phyloP scores from a whole-genome alignment of 2,888 invertebrate species.

The Tachina grossa region DNA sequence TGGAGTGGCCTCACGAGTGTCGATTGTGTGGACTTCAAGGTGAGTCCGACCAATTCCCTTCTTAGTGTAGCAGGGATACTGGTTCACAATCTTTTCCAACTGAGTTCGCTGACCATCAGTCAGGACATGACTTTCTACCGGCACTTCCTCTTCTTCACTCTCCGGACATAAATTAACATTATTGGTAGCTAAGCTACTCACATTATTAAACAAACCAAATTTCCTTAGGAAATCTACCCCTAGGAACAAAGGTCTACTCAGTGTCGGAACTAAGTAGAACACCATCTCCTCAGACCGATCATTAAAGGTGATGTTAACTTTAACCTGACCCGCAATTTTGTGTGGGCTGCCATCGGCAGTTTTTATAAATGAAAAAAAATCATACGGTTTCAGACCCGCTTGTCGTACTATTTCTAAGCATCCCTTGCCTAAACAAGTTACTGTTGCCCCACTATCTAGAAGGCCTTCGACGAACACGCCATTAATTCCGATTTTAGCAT shows the following conservation, averaged over 20 bases:
- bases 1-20: too few species aligned
- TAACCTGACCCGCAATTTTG: conserved; percentile 22
- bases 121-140: too few species aligned
- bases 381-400: neutral
- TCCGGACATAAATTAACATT: conserved; percentile 14
- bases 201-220: neutral
- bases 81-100: too few species aligned
- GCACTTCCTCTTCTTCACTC: too few species aligned
- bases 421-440: conserved; percentile 15
- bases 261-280: conserved; percentile 20
- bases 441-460: conserved; percentile 32
- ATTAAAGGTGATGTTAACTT: conserved; percentile 8
- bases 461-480: neutral
- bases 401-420: conserved; percentile 4
- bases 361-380: conserved; percentile 12
- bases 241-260: conserved; percentile 26
- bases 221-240: conserved; percentile 28
- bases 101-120: too few species aligned
- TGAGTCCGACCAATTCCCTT: too few species aligned
- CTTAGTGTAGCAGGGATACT: too few species aligned
- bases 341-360: conserved; percentile 31
- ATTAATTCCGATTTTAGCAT: neutral
- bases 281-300: neutral
- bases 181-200: conserved; percentile 22
- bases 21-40: too few species aligned